These are phyloP conservation scores for Clarias fuscus DNA, from an alignment of 2,797 vertebrate genomes.

Conservation along the genomic window DNA sequence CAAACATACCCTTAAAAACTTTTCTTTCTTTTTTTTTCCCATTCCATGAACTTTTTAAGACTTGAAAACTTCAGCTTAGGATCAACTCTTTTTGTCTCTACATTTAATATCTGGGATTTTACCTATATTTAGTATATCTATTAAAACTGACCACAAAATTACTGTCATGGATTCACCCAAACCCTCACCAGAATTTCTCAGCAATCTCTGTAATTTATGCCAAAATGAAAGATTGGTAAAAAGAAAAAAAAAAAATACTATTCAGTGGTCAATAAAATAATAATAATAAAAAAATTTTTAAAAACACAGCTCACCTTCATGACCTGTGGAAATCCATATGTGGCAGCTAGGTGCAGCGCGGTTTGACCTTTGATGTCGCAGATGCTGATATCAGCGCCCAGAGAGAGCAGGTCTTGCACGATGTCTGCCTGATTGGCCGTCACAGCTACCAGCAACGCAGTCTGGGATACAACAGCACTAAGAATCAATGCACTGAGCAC, in stretches of 20 bases:
- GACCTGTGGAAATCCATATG: conserved; percentile 80
- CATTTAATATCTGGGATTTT: background rate
- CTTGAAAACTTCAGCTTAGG: background rate
- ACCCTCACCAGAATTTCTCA: background rate
- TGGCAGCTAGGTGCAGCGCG: conserved; percentile 83
- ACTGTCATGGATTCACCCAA: background rate
- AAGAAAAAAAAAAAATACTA: background rate
- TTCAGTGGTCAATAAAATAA: background rate
- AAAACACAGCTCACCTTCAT: conserved; percentile 74
- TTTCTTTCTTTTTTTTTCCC: too few species aligned
- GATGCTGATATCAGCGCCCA: conserved; percentile 82
- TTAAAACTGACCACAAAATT: background rate
- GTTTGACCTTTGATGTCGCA: conserved; percentile 87
- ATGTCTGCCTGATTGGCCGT: conserved; percentile 87
- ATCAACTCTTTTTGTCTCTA: background rate
- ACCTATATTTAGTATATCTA: background rate
- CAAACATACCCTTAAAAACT: too few species aligned
- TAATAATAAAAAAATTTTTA: too few species aligned
- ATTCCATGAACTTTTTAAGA: too few species aligned
- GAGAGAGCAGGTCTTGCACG: conserved; percentile 80
- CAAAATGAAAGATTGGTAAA: background rate
- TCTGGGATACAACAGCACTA: conserved; percentile 66
- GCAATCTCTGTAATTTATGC: background rate
- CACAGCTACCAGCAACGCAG: conserved; percentile 86
- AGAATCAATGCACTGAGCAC: background rate